These are phyloP conservation scores for Callipepla californica DNA, from an alignment of 2,113 vertebrate species.

Conservation along the genomic window DNA sequence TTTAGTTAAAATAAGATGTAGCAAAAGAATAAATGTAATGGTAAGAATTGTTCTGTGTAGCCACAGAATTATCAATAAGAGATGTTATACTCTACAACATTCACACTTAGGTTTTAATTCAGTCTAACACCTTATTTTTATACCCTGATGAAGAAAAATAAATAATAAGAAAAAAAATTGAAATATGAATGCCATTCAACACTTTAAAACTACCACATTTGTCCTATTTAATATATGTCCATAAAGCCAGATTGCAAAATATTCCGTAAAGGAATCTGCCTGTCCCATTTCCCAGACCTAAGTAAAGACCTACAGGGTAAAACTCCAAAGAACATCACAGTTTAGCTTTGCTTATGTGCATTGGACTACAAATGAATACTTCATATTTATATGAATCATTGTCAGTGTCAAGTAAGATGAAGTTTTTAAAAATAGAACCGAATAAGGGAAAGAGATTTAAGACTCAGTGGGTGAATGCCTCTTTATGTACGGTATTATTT, in stretches of 20 bases:
- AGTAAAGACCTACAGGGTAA: background rate
- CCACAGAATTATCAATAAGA: background rate
- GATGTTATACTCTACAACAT: background rate
- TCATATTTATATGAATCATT: slow-evolving; percentile 73
- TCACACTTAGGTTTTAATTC: background rate
- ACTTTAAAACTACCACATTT: background rate
- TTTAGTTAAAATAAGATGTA: background rate
- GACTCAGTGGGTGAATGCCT: slow-evolving; percentile 58
- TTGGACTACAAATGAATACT: slow-evolving; percentile 58
- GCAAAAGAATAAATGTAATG: background rate
- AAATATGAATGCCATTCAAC: background rate
- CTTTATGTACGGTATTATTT: slow-evolving; percentile 53
- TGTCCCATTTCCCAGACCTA: background rate
- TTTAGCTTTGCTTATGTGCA: slow-evolving; percentile 43
- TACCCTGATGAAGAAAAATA: background rate
- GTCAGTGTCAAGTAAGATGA: slow-evolving; percentile 66
- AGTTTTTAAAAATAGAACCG: slow-evolving; percentile 60
- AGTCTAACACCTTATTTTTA: background rate
- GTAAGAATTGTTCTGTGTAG: background rate
- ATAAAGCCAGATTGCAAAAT: background rate
- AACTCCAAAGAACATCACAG: slow-evolving; percentile 13
- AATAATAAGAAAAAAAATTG: background rate
- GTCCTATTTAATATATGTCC: background rate
- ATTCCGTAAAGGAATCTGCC: background rate
- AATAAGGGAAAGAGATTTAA: slow-evolving; percentile 47